phyloP scores from a whole-genome alignment of 1,140 invertebrate genomes.

The Pseudomyrmex gracilis region DNA sequence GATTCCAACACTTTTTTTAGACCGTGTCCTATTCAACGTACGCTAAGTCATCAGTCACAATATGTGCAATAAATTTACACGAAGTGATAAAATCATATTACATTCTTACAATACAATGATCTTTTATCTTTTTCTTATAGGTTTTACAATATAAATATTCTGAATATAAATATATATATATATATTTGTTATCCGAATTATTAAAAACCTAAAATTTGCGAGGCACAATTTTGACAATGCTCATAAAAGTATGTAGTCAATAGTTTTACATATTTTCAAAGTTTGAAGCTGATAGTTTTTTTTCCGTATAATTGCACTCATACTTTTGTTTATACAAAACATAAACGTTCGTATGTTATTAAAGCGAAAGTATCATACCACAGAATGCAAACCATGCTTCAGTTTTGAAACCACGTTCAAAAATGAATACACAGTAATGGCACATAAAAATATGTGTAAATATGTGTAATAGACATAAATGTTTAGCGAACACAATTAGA shows the following conservation, averaged over 20 bases:
- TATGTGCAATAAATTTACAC: not conserved
- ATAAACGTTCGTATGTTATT: too few species aligned
- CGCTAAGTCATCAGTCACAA: not conserved
- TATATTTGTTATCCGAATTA: constrained; percentile 1
- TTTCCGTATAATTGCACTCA: too few species aligned
- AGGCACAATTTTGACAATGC: constrained; percentile 24
- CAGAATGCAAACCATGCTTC: too few species aligned
- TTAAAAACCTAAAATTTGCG: constrained; percentile 13
- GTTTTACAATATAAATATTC: constrained; percentile 33
- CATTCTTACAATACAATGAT: constrained; percentile 36
- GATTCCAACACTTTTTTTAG: not conserved
- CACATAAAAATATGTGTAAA: too few species aligned
- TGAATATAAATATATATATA: not conserved
- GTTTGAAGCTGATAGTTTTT: too few species aligned
- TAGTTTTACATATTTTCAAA: not conserved
- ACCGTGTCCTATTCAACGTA: not conserved
- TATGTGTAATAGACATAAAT: too few species aligned
- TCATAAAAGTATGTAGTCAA: not conserved
- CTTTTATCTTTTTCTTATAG: not conserved
- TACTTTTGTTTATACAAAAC: too few species aligned
- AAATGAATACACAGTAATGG: too few species aligned
- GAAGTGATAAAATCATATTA: not conserved
- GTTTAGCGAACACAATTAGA: too few species aligned
- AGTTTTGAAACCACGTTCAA: too few species aligned
- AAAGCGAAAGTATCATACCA: too few species aligned